phyloP scores from a whole-genome alignment of 2,113 vertebrate genomes.

The Pitta sordida region DNA sequence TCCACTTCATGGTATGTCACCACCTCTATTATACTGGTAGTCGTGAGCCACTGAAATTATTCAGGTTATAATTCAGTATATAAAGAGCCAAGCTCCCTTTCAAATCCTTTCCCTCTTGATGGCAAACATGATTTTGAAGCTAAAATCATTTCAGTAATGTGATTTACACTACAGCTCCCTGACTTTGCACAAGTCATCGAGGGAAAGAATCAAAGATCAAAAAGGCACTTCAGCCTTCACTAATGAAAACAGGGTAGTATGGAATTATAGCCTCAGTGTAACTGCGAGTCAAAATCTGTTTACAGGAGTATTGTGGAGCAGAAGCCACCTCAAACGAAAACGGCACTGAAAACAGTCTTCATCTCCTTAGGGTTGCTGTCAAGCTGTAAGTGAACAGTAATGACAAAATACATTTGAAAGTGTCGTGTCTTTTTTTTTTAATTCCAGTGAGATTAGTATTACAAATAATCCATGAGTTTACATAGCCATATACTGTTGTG shows the following conservation, averaged over 20 bases:
- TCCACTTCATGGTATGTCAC: background rate
- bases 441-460: background rate
- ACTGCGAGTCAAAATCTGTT: background rate
- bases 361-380: background rate
- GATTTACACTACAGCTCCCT: background rate
- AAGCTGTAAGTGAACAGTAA: background rate
- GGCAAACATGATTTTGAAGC: background rate
- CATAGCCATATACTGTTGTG: background rate
- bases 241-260: background rate
- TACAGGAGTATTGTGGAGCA: background rate
- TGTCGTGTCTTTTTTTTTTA: background rate
- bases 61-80: background rate
- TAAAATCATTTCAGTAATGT: background rate
- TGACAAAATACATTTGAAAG: background rate
- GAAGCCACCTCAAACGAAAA: background rate
- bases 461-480: background rate
- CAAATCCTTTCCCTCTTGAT: background rate
- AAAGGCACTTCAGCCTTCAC: background rate
- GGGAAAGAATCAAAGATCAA: background rate
- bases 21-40: background rate
- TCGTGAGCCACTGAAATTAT: background rate
- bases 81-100: background rate
- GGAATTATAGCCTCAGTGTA: background rate
- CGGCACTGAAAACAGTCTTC: background rate
- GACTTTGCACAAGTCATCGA: background rate